These are phyloP conservation scores for Spodoptera frugiperda DNA, from an alignment of 1,140 invertebrate species.

Conservation along the genomic window DNA sequence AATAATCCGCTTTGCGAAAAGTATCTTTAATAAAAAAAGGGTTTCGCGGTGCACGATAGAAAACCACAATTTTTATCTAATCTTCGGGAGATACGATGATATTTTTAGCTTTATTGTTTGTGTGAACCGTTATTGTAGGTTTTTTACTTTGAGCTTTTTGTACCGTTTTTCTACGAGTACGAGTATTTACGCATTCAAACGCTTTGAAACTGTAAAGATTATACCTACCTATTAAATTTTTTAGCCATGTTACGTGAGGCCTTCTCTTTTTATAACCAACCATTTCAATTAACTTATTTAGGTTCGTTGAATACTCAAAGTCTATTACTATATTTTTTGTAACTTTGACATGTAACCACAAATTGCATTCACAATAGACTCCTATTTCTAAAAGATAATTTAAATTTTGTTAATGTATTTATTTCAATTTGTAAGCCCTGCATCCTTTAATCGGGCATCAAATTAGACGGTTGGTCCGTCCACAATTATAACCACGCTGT, in stretches of 20 bases:
- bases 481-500: conserved; percentile 65
- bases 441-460: conserved; percentile 52
- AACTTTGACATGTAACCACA: too few relatives aligned
- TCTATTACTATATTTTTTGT: too few relatives aligned
- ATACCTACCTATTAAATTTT: too few relatives aligned
- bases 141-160: conserved; percentile 14
- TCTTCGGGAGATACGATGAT: conserved; percentile 63
- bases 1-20: conserved; percentile 81
- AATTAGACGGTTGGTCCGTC: conserved; percentile 65
- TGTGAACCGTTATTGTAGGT: conserved; percentile 52
- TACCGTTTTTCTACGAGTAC: not conserved
- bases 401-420: not conserved
- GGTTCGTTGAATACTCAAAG: too few relatives aligned
- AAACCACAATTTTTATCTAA: conserved; percentile 79
- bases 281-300: too few relatives aligned
- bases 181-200: too few relatives aligned
- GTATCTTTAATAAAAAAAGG: conserved; percentile 63
- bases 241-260: too few relatives aligned
- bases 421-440: not conserved
- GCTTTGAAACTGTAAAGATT: not conserved
- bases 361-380: too few relatives aligned
- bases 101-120: conserved; percentile 57
- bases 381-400: too few relatives aligned
- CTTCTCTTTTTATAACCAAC: too few relatives aligned
- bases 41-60: conserved; percentile 61